Conservation (phyloP, 64 coral and sea anemone species). For the Dendronephthya gigantea region DNA sequence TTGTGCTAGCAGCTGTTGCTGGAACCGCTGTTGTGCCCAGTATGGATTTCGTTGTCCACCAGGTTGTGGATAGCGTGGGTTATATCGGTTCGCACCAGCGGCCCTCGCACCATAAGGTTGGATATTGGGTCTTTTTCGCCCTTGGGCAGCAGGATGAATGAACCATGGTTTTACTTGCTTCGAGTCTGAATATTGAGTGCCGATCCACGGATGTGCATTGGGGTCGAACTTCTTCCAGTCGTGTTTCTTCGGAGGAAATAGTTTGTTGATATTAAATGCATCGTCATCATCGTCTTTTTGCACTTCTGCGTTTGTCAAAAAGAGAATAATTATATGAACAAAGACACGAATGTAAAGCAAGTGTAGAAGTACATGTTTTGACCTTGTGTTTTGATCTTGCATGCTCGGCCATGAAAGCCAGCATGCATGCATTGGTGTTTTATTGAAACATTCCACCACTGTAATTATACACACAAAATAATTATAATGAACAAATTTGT, state of each 20-base stretch:
- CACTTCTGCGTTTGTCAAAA: background rate
- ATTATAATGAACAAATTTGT: too few relatives aligned
- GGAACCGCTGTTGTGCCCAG: background rate
- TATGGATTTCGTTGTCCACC: background rate
- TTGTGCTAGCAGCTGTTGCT: background rate
- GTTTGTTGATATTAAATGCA: background rate
- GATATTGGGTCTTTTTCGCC: background rate
- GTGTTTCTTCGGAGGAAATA: background rate
- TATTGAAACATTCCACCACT: too few relatives aligned
- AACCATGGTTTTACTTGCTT: background rate
- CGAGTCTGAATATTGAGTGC: background rate
- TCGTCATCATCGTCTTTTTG: background rate
- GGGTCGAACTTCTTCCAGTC: background rate
- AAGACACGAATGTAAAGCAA: background rate
- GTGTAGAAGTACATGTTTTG: background rate
- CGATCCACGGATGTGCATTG: background rate
- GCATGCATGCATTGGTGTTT: too few relatives aligned
- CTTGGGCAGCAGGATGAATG: background rate
- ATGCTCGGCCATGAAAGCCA: too few relatives aligned
- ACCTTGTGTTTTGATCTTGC: too few relatives aligned
- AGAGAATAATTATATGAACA: background rate
- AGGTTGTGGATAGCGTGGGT: background rate
- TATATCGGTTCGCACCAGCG: background rate
- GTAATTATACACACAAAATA: too few relatives aligned
- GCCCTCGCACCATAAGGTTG: background rate